Evolutionary conservation across 2,113 vertebrate species (phyloP).

Genomic region (Micromys minutus): DNA sequence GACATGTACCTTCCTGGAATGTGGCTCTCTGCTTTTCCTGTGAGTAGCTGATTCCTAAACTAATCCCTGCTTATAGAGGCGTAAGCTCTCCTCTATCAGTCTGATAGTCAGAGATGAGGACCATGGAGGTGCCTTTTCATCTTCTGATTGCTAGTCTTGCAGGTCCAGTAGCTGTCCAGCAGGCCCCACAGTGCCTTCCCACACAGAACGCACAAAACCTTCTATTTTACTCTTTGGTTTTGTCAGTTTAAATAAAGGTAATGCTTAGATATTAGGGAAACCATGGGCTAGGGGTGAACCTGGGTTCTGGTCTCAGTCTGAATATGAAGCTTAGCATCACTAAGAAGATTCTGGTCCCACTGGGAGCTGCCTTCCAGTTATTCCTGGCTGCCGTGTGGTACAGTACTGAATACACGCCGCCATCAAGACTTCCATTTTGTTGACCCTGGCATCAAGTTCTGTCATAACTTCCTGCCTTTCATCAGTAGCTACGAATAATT

Average conservation of each 20-base stretch:
- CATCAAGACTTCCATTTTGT: background rate
- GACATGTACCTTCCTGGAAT: background rate
- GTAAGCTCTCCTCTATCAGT: too few relatives aligned
- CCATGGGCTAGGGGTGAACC: rapidly evolving
- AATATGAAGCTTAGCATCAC: too few relatives aligned
- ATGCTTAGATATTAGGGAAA: background rate
- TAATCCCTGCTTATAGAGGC: background rate
- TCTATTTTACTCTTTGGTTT: background rate
- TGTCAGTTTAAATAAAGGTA: background rate
- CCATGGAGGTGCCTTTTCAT: background rate
- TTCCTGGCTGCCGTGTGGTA: too few relatives aligned
- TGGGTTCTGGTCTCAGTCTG: background rate
- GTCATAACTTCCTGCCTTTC: background rate
- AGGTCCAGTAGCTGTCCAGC: background rate
- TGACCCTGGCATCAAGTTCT: background rate
- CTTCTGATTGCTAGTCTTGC: background rate
- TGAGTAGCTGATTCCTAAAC: background rate
- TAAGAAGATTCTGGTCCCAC: background rate
- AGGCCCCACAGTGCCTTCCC: background rate
- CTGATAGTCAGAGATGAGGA: background rate
- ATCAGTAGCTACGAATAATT: background rate
- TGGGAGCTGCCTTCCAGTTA: background rate
- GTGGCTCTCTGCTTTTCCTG: background rate
- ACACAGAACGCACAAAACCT: background rate
- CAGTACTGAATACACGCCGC: background rate